Percentiles rank a stretch among this genome's conserved stretches.
These are phyloP conservation scores for Pangasius mekongensis DNA, from an alignment of 2,797 vertebrate genomes.

Conservation along the genomic window DNA sequence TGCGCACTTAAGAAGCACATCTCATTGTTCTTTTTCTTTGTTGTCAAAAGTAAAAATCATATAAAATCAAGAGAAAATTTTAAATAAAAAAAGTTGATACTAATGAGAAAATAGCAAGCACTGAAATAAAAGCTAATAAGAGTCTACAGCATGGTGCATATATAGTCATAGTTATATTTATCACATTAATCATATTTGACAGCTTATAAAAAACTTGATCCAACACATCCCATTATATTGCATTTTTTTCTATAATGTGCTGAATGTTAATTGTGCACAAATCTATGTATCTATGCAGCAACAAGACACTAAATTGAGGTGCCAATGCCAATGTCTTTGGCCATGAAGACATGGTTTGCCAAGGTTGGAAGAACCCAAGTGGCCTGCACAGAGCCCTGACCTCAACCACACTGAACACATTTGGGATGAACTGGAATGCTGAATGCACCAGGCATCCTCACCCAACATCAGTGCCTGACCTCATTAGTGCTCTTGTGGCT, in stretches of 20 bases:
- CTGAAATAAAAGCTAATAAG: background rate
- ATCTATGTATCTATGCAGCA: background rate
- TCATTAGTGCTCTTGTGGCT: background rate
- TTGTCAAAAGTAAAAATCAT: background rate
- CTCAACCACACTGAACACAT: background rate
- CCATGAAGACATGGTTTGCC: background rate
- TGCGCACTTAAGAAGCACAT: background rate
- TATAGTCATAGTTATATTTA: background rate
- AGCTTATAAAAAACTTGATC: background rate
- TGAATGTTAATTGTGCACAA: background rate
- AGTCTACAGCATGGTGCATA: background rate
- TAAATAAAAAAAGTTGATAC: background rate
- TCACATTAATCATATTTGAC: background rate
- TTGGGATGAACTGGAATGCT: constrained; percentile 2
- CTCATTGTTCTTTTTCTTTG: background rate
- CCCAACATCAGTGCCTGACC: background rate
- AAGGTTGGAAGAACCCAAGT: background rate
- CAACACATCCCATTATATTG: background rate
- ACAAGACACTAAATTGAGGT: background rate
- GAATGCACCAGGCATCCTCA: background rate
- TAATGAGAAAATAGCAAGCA: background rate
- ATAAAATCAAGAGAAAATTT: background rate
- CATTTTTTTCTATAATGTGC: background rate
- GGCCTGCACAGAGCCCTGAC: background rate
- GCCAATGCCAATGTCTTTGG: background rate